Base-by-base conservation (phyloP, 1,140 invertebrate genomes). In the Cydia strobilella region DNA sequence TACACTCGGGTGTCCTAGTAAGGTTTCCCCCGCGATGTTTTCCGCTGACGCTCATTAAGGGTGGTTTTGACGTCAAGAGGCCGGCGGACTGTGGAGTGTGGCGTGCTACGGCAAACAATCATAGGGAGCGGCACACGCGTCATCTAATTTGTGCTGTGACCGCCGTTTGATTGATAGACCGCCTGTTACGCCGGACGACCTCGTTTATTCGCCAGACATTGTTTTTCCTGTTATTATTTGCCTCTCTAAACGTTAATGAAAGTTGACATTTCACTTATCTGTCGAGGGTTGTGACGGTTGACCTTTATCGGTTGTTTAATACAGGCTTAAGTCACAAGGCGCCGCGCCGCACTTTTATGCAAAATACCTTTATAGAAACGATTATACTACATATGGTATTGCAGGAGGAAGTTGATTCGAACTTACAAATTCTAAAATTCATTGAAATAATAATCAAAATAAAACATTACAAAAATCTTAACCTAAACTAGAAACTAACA, bases 141-240 rank as follows among this genome's bases (percentile, higher is more conserved):
- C 87, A 88, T 86, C 81, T 84, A 89, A 90, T 90, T 87, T 84
- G 81, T 84, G 78, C 73, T 69, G 75, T 74, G 76, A 78, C 77
- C 78, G 76, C 79, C 76, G 82, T 78, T 89, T 89, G 86, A 89
- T 90, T 91, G 88, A 90, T 90, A 84, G 86, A 84, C 84, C 85
- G 83, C 82, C 84, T 86, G 83, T 86, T 86, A 84, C 80, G 81
- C 80, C 78, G 82, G 80, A 85, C 75, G 83, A 83, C 84, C 81
- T 87, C 79, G 76, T 82, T 82, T 81, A 80, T 81, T 80, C 74
- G 75, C 35, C 76, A 74, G 71, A 80, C 76, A 78, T 80, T 83
- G 78, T 82, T 83, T 31, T 83, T 80, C 74, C 76, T 78, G 76
- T 74, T 78, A 74, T 74, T 80, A 78, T 79, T 84, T 82, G 74